Percentiles rank a stretch among this genome's conserved stretches.
These are phyloP conservation scores for Anas platyrhynchos DNA, from an alignment of 2,113 vertebrate species.

Conservation along the genomic window DNA sequence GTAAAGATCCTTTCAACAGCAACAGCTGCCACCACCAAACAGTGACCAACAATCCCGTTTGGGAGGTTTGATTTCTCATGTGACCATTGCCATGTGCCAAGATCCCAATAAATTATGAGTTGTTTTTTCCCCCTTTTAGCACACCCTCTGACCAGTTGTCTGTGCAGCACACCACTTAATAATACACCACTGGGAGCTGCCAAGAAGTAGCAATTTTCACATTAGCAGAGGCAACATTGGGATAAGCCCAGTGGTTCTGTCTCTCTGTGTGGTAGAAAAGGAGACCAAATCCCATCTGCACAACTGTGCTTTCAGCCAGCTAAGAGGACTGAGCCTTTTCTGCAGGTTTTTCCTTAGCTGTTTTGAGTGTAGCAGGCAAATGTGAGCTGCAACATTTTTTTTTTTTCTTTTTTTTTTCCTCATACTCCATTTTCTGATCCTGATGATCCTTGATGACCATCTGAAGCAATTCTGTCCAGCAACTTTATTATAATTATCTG, in stretches of 20 bases:
- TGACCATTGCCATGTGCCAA: neutral
- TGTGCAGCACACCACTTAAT: neutral
- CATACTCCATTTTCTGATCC: neutral
- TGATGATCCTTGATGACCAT: neutral
- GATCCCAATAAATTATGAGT: neutral
- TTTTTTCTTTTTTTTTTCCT: neutral
- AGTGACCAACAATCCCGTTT: neutral
- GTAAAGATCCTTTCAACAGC: neutral
- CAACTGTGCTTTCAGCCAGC: neutral
- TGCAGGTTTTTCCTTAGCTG: neutral
- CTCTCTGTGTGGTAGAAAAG: neutral
- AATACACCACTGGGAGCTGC: neutral
- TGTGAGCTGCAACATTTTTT: neutral
- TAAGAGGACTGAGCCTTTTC: neutral
- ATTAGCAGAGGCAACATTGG: neutral
- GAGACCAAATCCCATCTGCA: neutral
- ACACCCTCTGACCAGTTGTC: neutral
- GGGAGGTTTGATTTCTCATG: neutral
- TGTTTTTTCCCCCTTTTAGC: neutral
- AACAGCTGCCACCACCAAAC: neutral
- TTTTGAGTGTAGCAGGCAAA: neutral
- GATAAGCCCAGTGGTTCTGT: neutral
- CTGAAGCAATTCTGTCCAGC: neutral
- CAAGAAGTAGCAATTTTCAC: neutral
- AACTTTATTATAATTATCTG: neutral